phyloP scores from a whole-genome alignment of 2,797 vertebrate genomes.

The Chiloscyllium punctatum region DNA sequence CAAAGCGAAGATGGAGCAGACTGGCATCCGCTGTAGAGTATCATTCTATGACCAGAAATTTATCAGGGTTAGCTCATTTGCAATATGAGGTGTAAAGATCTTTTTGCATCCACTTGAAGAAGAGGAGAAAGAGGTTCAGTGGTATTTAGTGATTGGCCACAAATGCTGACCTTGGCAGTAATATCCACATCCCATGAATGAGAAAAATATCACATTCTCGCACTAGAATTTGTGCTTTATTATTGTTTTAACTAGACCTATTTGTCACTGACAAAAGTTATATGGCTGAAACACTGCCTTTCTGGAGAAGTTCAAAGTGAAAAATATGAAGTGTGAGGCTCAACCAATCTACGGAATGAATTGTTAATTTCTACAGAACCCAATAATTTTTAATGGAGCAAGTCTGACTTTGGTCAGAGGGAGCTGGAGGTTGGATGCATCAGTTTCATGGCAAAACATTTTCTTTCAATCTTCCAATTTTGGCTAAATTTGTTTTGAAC shows the following conservation, averaged over 20 bases:
- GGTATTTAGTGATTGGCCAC: too few relatives aligned
- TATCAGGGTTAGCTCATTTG: background rate
- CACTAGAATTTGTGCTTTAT: background rate
- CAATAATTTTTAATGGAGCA: background rate
- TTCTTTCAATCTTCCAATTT: background rate
- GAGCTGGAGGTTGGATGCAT: background rate
- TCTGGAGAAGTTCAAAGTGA: background rate
- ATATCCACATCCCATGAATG: too few relatives aligned
- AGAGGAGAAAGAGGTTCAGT: background rate
- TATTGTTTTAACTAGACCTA: background rate
- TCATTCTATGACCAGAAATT: background rate
- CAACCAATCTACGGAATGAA: background rate
- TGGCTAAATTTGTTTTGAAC: background rate
- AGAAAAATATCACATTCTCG: background rate
- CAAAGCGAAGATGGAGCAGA: background rate
- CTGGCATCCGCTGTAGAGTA: background rate
- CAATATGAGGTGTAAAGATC: background rate
- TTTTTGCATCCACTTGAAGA: background rate
- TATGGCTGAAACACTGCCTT: background rate
- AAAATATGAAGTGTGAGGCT: background rate
- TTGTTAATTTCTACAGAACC: background rate
- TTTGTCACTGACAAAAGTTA: background rate
- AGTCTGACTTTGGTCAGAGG: background rate
- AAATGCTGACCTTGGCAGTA: too few relatives aligned
- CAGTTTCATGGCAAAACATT: background rate